Conservation (phyloP, 2,888 invertebrate genomes). For the Camponotus fellah region DNA sequence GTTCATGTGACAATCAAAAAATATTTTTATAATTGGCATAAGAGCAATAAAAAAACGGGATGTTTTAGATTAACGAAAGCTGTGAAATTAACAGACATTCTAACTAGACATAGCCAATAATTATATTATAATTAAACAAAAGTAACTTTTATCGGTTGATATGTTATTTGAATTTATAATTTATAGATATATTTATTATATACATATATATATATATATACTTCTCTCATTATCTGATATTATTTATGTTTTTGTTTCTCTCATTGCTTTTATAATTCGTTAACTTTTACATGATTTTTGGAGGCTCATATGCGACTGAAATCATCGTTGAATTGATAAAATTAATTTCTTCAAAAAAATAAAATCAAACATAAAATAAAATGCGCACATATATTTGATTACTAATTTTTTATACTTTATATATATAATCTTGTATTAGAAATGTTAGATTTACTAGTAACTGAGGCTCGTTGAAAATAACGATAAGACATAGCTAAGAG, state of each 20-base stretch:
- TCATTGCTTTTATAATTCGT: constrained; percentile 57
- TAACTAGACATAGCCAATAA: constrained; percentile 23
- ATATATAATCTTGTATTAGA: constrained; percentile 7
- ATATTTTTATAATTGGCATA: constrained; percentile 74
- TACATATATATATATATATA: constrained; percentile 65
- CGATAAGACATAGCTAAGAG: neutral
- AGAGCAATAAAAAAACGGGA: constrained; percentile 42
- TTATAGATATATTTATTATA: constrained; percentile 59
- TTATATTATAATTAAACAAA: constrained; percentile 19
- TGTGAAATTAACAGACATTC: constrained; percentile 50
- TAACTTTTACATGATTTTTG: constrained; percentile 42
- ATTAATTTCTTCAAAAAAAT: neutral
- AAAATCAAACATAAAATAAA: constrained; percentile 2
- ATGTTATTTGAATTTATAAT: constrained; percentile 72
- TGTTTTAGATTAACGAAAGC: constrained; percentile 43
- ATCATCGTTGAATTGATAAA: constrained; percentile 27
- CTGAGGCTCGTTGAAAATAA: constrained; percentile 1
- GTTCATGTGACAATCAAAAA: constrained; percentile 60
- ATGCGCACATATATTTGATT: constrained; percentile 11
- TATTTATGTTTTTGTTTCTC: constrained; percentile 63
- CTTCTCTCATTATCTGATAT: constrained; percentile 53
- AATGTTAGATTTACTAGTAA: constrained; percentile 16
- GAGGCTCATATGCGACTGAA: constrained; percentile 23
- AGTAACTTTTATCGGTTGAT: constrained; percentile 39
- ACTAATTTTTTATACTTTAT: constrained; percentile 38